phyloP scores from a whole-genome alignment of 1,140 invertebrate genomes.

The Calliphora vicina region DNA sequence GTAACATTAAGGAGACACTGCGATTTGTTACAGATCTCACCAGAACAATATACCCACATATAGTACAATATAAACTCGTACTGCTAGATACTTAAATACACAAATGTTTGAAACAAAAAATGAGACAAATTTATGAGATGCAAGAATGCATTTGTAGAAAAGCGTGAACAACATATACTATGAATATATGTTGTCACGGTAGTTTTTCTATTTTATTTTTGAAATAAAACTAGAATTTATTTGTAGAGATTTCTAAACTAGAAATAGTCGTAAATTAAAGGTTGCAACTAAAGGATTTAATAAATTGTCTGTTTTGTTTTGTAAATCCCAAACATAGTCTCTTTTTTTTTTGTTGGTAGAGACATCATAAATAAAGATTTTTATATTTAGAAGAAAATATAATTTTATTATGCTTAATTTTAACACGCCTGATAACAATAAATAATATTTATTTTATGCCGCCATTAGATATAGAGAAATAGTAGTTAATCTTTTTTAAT shows the following conservation, averaged over 20 bases:
- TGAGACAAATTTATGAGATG: background rate
- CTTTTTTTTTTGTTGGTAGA: background rate
- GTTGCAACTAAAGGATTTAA: background rate
- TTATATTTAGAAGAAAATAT: background rate
- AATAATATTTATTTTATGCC: background rate
- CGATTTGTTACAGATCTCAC: background rate
- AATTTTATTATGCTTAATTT: background rate
- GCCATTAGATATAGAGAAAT: too few species aligned
- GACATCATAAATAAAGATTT: background rate
- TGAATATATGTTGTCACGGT: background rate
- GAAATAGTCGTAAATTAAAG: constrained; percentile 8
- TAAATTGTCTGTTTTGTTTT: background rate
- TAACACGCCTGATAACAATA: background rate
- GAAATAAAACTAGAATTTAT: background rate
- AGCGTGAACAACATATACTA: background rate
- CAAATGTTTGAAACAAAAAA: too few species aligned
- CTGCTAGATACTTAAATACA: background rate
- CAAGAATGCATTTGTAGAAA: background rate
- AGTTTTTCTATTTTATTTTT: background rate
- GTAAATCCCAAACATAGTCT: too few species aligned
- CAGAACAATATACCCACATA: background rate
- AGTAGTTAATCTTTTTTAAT: too few species aligned
- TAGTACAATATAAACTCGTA: background rate
- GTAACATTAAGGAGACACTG: constrained; percentile 14
- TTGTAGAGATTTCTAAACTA: background rate